Base-by-base conservation (phyloP, 2,888 invertebrate species). In the Chaetogeoica ovagalla region DNA sequence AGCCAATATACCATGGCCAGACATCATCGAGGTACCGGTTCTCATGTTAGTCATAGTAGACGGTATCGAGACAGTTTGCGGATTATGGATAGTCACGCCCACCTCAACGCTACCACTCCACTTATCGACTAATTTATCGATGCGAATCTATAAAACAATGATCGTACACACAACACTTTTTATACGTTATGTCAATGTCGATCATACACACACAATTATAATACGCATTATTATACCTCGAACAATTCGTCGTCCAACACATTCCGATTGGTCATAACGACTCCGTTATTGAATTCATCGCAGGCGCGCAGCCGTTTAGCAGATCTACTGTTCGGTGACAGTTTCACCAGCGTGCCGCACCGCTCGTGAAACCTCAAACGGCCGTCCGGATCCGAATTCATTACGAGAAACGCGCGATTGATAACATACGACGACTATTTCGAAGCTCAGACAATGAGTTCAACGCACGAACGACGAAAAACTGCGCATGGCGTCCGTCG, bases 41-140 rank as follows among this genome's bases (percentile, higher is more conserved):
- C 96, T 91, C 94, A 97, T 94, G 86, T 97, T 97, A 0, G 97
- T 97, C 96, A 98, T 97, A 2, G 97, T 98, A 0, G 97, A 95
- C 4, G 97, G 98, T 86, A 97, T 97, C 82, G 96, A 92, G 81
- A 97, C 89, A 0, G 91, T 91, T 1, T 92, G 91, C 4, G 98
- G 97, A 87, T 96, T 95, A 85, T 97, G 97, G 17, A 95, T 94
- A 0, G 97, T 97, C 13, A 98, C 93, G 57, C 96, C 97, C 83
- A 96, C 95, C 89, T 95, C 95, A 84, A 95, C 93, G 85, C 94
- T 94, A 0, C 95, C 95, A 60, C 96, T 96, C 97, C 97, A 97
- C 85, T 97, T 95, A 85, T 95, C 95, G 11, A 97, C 96, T 83
- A 98, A 89, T 84, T 93, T 90, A 85, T 97, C 97, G 83, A 98